A percentile compares a stretch with the other conserved stretches of the same genome.
Conservation (phyloP, 2,888 invertebrate species). For the Drosophila pseudotalamancana region DNA sequence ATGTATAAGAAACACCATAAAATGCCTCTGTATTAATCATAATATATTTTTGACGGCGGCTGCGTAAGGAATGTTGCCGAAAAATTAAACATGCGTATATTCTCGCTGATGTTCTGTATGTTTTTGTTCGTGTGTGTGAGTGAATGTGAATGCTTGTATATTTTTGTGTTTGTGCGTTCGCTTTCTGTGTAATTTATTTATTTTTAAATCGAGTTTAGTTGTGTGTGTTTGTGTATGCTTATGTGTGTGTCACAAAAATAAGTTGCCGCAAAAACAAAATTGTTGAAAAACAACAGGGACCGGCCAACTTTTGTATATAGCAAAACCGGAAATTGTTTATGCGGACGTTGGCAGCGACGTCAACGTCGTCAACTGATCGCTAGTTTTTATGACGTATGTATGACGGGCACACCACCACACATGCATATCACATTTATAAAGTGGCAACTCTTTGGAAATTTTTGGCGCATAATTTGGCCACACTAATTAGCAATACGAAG, state of each 20-base stretch:
- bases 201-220: constrained; percentile 71
- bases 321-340: constrained; percentile 78
- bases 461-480: constrained; percentile 74
- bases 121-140: constrained; percentile 17
- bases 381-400: constrained; percentile 74
- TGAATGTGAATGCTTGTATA: background rate
- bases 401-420: constrained; percentile 20
- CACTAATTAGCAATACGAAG: constrained; percentile 67
- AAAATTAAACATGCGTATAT: constrained; percentile 46
- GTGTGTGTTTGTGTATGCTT: constrained; percentile 21
- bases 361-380: constrained; percentile 38
- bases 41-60: constrained; percentile 67
- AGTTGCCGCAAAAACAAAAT: constrained; percentile 68
- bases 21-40: constrained; percentile 75
- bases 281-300: constrained; percentile 60
- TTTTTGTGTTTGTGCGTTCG: constrained; percentile 30
- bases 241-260: constrained; percentile 67
- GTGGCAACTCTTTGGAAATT: constrained; percentile 59
- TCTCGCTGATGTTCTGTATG: constrained; percentile 4
- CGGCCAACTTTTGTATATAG: constrained; percentile 54
- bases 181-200: constrained; percentile 76
- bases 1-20: constrained; percentile 60
- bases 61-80: constrained; percentile 59
- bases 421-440: constrained; percentile 17
- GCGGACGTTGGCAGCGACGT: constrained; percentile 48